Conservation (phyloP, 1,140 invertebrate species). For the Tigriopus japonicus region DNA sequence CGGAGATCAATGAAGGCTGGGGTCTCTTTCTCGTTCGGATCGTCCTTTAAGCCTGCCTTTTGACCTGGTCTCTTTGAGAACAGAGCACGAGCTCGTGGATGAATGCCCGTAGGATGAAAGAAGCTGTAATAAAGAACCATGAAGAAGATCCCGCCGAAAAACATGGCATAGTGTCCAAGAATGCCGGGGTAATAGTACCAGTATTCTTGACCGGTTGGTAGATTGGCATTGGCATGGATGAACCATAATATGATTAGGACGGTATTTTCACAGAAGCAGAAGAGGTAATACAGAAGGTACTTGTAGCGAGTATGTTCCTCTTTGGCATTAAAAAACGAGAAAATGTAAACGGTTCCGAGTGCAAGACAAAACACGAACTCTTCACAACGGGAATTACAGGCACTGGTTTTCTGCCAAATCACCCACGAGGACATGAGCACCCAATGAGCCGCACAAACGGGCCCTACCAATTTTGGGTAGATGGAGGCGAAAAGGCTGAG, state of each 20-base stretch:
- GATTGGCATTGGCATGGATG: not conserved
- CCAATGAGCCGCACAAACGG: slow-evolving; percentile 28
- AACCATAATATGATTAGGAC: slow-evolving; percentile 24
- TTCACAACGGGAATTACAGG: slow-evolving; percentile 18
- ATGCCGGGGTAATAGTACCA: slow-evolving; percentile 8
- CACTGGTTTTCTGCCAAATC: slow-evolving; percentile 6
- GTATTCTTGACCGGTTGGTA: not conserved
- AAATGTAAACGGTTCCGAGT: slow-evolving; percentile 26
- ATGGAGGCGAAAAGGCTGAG: slow-evolving; percentile 26
- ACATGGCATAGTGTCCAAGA: slow-evolving; percentile 1
- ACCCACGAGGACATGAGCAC: slow-evolving; percentile 28
- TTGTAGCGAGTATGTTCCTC: slow-evolving; percentile 26
- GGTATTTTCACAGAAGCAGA: slow-evolving; percentile 25
- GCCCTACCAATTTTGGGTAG: slow-evolving; percentile 21
- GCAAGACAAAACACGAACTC: slow-evolving; percentile 24
- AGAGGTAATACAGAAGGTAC: slow-evolving; percentile 23
- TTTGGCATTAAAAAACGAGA: slow-evolving; percentile 26
- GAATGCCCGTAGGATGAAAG: slow-evolving; percentile 13
- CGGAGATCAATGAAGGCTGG: too few species aligned
- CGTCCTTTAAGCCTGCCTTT: too few species aligned
- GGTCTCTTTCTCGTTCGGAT: too few species aligned
- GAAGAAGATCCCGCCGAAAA: slow-evolving; percentile 7
- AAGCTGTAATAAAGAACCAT: slow-evolving; percentile 8
- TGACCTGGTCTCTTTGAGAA: too few species aligned
- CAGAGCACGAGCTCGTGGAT: not conserved